Conservation (phyloP, 2,113 vertebrate species). For the Paracanthobrama guichenoti region DNA sequence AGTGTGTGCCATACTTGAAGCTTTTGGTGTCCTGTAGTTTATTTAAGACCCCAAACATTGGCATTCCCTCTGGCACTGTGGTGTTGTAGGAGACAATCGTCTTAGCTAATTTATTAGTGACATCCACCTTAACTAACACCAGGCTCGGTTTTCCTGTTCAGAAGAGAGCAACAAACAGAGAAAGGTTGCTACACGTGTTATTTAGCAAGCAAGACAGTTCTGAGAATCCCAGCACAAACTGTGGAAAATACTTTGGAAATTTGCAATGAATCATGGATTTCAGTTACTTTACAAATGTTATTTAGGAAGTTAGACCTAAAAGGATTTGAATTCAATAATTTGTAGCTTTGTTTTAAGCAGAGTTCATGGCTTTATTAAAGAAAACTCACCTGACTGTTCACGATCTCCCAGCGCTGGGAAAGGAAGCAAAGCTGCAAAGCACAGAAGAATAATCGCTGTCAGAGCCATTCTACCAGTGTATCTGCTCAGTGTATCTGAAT, state of each 20-base stretch:
- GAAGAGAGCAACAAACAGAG: neutral
- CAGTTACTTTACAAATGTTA: neutral
- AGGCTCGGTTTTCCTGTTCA: neutral
- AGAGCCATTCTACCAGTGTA: constrained; percentile 32
- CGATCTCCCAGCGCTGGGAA: neutral
- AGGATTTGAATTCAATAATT: neutral
- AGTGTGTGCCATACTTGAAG: constrained; percentile 61
- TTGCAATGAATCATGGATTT: neutral
- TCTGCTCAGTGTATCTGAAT: neutral
- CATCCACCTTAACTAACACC: constrained; percentile 59
- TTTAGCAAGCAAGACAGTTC: no score
- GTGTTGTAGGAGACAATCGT: constrained; percentile 46
- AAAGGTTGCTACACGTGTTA: neutral
- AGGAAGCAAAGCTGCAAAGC: constrained; percentile 4
- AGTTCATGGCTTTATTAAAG: neutral
- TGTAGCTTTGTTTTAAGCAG: neutral
- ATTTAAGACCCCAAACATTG: constrained; percentile 68
- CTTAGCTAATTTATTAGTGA: constrained; percentile 59
- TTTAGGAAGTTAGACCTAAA: neutral
- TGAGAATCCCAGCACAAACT: no score
- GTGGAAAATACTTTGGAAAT: neutral
- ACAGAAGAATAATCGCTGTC: neutral
- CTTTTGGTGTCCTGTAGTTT: constrained; percentile 63
- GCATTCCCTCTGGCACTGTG: constrained; percentile 58
- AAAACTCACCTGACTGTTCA: constrained; percentile 17